Evolutionary conservation across 2,888 invertebrate genomes (phyloP), one percentile per base, ranked within the genome.

Genomic region (Chouioia cunea): DNA sequence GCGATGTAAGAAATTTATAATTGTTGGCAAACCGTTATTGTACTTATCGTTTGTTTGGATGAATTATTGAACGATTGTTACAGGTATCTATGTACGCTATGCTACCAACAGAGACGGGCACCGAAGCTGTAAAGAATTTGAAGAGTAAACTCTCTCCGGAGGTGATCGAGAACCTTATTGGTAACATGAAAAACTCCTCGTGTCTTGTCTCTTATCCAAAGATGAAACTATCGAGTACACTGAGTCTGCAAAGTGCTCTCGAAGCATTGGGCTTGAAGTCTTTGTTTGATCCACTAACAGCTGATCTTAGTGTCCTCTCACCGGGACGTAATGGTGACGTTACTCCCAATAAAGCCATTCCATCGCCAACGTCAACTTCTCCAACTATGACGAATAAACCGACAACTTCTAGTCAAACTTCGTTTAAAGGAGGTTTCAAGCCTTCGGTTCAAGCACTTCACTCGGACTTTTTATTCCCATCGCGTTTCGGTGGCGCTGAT

Each of bases 291-390:
- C 88, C 89, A 0, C 75, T 75, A 0, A 80, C 85, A 62, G 91
- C 93, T 0, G 93, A 94, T 84, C 88, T 95, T 59, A 92, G 91
- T 0, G 82, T 92, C 10, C 87, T 94, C 12, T 89, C 90, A 0
- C 65, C 71, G 2, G 73, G 73, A 12, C 48, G 58, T n/a, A 6
- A 15, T 15, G 56, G 23, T 3, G 22, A 22, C 8, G 23, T 15
- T 18, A n/a, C 4, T 15, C 10, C 60, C 6, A 8, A 20, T 14
- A 22, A 27, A 2, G 16, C n/a, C 22, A 27, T 4, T n/a, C 36
- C 60, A n/a, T 16, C 22, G 27, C 14, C 58, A 46, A 27, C 23
- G n/a, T 15, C 54, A 8, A 16, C 64, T 1, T 44, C 16, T 43
- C 52, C 48, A 12, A 36, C n/a, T n/a, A n/a, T n/a, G n/a, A n/a